Evolutionary conservation across 2,888 invertebrate species (phyloP), one percentile per base, ranked within the genome.

Genomic region (Dryobota labecula): DNA sequence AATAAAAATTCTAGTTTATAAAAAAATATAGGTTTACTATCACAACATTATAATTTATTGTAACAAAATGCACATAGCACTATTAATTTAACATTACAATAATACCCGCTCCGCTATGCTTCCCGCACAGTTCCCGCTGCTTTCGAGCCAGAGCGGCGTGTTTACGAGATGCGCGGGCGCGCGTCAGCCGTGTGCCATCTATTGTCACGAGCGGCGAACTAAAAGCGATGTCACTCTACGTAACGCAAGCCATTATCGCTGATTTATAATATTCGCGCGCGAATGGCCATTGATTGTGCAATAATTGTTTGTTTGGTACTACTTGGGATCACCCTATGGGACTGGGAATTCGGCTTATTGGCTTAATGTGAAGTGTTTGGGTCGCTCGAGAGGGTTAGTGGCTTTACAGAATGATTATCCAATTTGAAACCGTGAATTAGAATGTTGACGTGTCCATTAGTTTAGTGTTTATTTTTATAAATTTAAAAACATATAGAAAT

Each of bases 241-340:
- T 86, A 88, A 90, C 88, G 87, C 87, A 87, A 84, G 80, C 90
- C 89, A 93, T 93, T 94, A 94, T 92, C 88, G 88, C 89, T 86
- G 86, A 87, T 94, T 94, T 95, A 95, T 95, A 92, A 90, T 90
- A 89, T 90, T 85, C 84, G 88, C 92, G 92, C 90, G 86, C 89
- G 94, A 93, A 92, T 92, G 91, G 90, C 85, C 87, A 87, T 89
- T 92, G 94, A 95, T 95, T 93, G 94, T 93, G 86, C 88, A 92
- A 94, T 95, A 94, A 95, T 95, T 93, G 94, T 95, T 95, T 95
- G 94, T 95, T 95, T 95, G 91, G 73, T 77, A 70, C 71, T 63
- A 89, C 82, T 85, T 86, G 78, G 85, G 88, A 86, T 86, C 87
- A 86, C 83, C 78, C 84, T 73, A 76, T 89, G 91, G 92, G 89